A percentile compares a stretch with the other conserved stretches of the same genome.
Conservation (phyloP, 2,113 vertebrate species). For the Regulus satrapa region DNA sequence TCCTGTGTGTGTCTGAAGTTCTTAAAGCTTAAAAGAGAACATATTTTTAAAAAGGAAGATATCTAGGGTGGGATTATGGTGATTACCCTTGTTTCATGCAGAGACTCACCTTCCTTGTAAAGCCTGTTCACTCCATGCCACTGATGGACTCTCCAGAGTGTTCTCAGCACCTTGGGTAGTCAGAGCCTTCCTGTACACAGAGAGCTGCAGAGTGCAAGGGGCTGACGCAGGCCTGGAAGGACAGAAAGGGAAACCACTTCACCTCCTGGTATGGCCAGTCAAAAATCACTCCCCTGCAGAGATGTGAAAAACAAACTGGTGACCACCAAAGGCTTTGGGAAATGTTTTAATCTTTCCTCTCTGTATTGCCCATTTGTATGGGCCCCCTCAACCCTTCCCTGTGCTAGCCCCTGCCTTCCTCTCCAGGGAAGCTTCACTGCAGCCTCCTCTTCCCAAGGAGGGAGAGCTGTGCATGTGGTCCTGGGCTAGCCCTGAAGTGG, state of each 20-base stretch:
- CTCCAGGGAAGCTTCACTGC: background rate
- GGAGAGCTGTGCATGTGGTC: background rate
- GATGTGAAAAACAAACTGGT: slow-evolving; percentile 37
- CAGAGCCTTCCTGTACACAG: background rate
- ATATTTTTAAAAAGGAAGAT: background rate
- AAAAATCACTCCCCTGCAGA: slow-evolving; percentile 35
- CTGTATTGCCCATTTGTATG: background rate
- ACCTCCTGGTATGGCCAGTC: background rate
- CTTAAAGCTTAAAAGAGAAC: background rate
- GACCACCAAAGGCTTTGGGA: background rate
- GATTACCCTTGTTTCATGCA: background rate
- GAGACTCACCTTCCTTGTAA: background rate
- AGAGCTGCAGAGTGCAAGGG: background rate
- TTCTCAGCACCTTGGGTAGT: background rate
- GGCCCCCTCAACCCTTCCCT: background rate
- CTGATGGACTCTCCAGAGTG: background rate
- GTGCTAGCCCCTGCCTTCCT: background rate
- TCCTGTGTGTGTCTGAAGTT: background rate
- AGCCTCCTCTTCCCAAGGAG: background rate
- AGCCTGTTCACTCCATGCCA: background rate
- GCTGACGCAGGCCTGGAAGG: background rate
- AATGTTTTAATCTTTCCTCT: background rate
- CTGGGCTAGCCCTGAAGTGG: background rate
- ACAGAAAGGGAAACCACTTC: background rate
- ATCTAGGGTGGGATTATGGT: background rate